Base-by-base conservation (phyloP, 2,888 invertebrate genomes). In the Phymatocera aterrima region DNA sequence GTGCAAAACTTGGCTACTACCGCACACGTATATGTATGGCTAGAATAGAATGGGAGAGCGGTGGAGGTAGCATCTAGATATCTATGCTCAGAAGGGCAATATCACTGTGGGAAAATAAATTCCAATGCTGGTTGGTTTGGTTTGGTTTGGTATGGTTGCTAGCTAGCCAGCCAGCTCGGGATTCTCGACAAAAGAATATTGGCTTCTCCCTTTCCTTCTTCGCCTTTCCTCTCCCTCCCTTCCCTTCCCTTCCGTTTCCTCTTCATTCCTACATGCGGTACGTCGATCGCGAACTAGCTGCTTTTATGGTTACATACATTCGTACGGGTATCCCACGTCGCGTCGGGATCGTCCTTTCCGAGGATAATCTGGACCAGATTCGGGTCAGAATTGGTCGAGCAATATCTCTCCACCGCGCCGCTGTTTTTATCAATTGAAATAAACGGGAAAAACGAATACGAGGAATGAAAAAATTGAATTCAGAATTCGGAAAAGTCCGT, bases 291-390 rank as follows among this genome's bases (percentile, higher is more conserved):
- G 34, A n/a, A 64, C 64, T 64, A 37, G 64, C 64, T 37, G 64
- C 64, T 64, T 64, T 64, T 64, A 64, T 64, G 64, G 64, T 57
- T 51, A n/a, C n/a, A n/a, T 64, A 64, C 64, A 64, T 64, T 64
- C 64, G 64, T 64, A 64, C 64, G 8, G 1, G 8, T 24, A n/a
- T n/a, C n/a, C n/a, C n/a, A n/a, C n/a, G n/a, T n/a, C n/a, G n/a
- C n/a, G n/a, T n/a, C n/a, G n/a, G n/a, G n/a, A 15, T 37, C 64
- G 21, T 64, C 18, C 64, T 37, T 37, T 34, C 18, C 34, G n/a
- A 34, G 37, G 34, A 64, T 64, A 64, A 64, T 64, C 64, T 40
- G 8, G 18, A 64, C 64, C 64, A 37, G 64, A 64, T 64, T 64
- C 37, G 34, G 37, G 37, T 12, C 64, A 37, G 64, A 64, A 64